Evolutionary conservation across 2,888 invertebrate species (phyloP).

Genomic region (Spilarctia lutea): DNA sequence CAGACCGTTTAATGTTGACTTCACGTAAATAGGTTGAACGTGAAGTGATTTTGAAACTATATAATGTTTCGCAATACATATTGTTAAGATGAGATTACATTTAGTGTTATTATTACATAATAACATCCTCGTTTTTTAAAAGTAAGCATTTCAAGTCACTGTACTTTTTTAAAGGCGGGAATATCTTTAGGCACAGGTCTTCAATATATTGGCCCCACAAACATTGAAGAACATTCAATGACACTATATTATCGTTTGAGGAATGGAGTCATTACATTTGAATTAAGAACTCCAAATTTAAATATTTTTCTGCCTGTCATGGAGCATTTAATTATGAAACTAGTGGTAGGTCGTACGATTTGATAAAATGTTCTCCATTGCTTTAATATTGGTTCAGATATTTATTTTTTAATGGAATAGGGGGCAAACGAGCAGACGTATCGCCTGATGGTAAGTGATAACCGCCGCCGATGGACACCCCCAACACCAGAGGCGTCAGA

Average conservation of each 20-base stretch:
- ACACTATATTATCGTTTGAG: not conserved
- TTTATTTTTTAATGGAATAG: too few relatives aligned
- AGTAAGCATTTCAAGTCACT: not conserved
- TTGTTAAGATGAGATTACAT: constrained; percentile 18
- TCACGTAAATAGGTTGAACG: constrained; percentile 77
- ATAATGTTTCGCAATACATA: constrained; percentile 35
- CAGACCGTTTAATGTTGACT: constrained; percentile 57
- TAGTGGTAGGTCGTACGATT: not conserved
- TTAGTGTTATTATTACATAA: constrained; percentile 29
- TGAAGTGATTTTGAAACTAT: constrained; percentile 57
- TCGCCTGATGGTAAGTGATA: too few relatives aligned
- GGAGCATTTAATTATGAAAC: not conserved
- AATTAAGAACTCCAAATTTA: not conserved
- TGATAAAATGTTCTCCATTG: not conserved
- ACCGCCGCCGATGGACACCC: too few relatives aligned
- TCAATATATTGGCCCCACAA: not conserved
- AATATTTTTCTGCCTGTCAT: not conserved
- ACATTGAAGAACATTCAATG: not conserved
- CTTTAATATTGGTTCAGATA: not conserved
- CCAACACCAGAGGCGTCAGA: too few relatives aligned
- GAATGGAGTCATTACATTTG: not conserved
- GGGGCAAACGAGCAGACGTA: too few relatives aligned
- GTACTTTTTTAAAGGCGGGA: not conserved
- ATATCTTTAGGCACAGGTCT: not conserved
- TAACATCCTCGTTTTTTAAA: not conserved